Conservation (phyloP, 2,797 vertebrate genomes). For the Danionella dracula region DNA sequence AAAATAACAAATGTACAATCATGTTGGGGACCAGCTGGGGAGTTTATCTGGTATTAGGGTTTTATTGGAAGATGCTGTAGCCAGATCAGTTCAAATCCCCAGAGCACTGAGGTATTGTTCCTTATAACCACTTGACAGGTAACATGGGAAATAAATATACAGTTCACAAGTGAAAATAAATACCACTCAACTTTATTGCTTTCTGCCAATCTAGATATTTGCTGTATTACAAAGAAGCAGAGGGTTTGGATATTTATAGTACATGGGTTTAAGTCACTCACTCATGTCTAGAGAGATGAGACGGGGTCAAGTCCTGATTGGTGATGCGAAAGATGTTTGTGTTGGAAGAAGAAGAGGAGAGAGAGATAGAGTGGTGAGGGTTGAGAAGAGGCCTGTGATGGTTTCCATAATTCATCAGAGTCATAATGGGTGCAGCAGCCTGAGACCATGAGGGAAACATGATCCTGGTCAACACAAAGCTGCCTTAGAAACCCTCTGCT, state of each 20-base stretch:
- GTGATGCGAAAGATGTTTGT: slow-evolving; percentile 18
- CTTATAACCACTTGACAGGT: slow-evolving; percentile 5
- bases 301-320: slow-evolving; percentile 13
- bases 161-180: slow-evolving; percentile 8
- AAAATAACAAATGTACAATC: background rate
- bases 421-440: slow-evolving; percentile 61
- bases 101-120: background rate
- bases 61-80: background rate
- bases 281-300: background rate
- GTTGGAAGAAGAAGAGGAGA: background rate
- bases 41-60: background rate
- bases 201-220: background rate
- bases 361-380: background rate
- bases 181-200: slow-evolving; percentile 7
- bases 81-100: background rate
- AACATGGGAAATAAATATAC: background rate
- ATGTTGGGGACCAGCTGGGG: background rate
- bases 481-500: slow-evolving; percentile 54
- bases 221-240: background rate
- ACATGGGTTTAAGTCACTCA: background rate
- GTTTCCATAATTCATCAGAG: slow-evolving; percentile 65
- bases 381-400: background rate
- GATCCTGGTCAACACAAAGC: slow-evolving; percentile 65
- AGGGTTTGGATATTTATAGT: slow-evolving; percentile 8
- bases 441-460: slow-evolving; percentile 52